Evolutionary conservation across 2,797 vertebrate species (phyloP).

Genomic region (Bryconaethiops microstoma): DNA sequence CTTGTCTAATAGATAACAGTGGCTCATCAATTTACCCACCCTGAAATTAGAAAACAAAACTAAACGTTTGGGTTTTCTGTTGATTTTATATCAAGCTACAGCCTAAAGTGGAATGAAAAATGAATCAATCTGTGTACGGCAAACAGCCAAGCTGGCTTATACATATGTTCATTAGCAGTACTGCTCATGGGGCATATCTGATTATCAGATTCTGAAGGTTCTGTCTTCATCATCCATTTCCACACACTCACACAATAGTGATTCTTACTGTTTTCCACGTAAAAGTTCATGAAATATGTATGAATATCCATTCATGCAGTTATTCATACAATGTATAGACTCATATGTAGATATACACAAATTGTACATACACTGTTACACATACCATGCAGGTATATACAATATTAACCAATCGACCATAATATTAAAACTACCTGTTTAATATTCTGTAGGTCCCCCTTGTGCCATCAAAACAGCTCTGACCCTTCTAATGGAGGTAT

Average conservation of each 20-base stretch:
- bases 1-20: constrained; percentile 16
- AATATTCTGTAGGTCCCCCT: no score
- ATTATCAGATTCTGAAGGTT: not conserved
- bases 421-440: no score
- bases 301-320: no score
- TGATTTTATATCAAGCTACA: constrained; percentile 24
- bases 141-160: constrained; percentile 4
- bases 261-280: no score
- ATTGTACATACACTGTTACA: no score
- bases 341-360: no score
- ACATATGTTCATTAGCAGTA: constrained; percentile 5
- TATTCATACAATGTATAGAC: no score
- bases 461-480: no score
- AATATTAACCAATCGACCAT: no score
- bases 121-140: constrained; percentile 30
- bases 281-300: no score
- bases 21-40: not conserved
- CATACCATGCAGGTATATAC: no score
- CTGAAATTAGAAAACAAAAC: constrained; percentile 12
- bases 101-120: constrained; percentile 31
- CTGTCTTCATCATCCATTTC: not conserved
- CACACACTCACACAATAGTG: not conserved
- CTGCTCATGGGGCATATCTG: constrained; percentile 25
- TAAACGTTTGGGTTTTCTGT: not conserved
- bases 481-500: no score